Base-by-base conservation (phyloP, 2,113 vertebrate species). In the Tragelaphus imberbis region DNA sequence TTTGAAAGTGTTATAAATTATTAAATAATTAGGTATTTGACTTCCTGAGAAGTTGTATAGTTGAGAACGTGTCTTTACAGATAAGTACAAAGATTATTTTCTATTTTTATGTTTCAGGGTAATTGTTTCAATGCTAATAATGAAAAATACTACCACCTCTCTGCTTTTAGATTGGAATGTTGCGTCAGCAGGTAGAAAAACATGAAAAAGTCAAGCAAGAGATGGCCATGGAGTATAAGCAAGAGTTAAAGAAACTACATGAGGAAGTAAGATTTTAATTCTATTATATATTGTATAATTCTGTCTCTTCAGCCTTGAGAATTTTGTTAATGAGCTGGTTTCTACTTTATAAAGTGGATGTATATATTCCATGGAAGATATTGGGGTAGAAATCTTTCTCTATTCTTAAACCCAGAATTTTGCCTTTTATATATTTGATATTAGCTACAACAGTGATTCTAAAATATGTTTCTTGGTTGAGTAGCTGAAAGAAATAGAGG, bases 171-270 rank as follows among this genome's bases (percentile, higher is more conserved):
- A 98, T 99, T 68, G 98, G 40, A 55, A 40, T 98, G 71, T 98
- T 99, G 82, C 98, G n/a, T 53, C 98, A 99, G 88, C 99, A 99
- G 98, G 91, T 99, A 0, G 98, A 99, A 95, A 99, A 99, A 3
- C 79, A 97, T 90, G 99, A 99, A 96, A 97, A 98, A 47, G 95
- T 96, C 90, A 99, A 99, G 93, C 99, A 99, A 89, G 99, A 99
- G n/a, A 98, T 99, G 95, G 98, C 98, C 6, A 28, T 97, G 58
- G 99, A 99, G 30, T 99, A 99, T 51, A 99, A 99, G 59, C 98
- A 99, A 7, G 99, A 99, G 93, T 98, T 99, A 87, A 99, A 98
- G 97, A 99, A 98, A 63, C 98, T 99, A 84, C 98, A 99, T 12
- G 99, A 99, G 86, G 99, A 99, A 99, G 99, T 99, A 94, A 98